Evolutionary conservation across 2,113 vertebrate species (phyloP), one percentile per base, ranked within the genome.

Genomic region (Plectropomus leopardus): DNA sequence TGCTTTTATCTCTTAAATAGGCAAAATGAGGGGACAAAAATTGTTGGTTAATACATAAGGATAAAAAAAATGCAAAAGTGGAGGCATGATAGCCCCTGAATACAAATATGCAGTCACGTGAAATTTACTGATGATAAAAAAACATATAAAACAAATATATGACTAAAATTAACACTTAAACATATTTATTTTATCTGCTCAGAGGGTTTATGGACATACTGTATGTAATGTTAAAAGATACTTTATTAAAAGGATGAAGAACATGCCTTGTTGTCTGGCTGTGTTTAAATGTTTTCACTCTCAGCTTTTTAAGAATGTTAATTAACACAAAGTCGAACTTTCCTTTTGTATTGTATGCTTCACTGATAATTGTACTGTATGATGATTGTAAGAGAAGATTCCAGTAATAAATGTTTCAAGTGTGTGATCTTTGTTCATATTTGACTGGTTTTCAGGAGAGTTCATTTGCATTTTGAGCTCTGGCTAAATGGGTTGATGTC

Each of bases 301-400:
- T 79, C 75, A 71, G 86, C 84, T 90, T 89, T 93, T 86, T 79
- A 83, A 71, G 82, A 94, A 90, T 91, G 89, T 91, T 54, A 53
- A 75, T 88, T 73, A 87, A 78, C 64, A 82, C 69, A 71, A 85
- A 76, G 59, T 75, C 59, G 24, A 65, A 78, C 5, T 77, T 88
- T 80, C 28, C 60, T 78, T 87, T 91, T 88, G n/a, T 85, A 82
- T 82, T 76, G 50, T 89, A 90, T 78, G 82, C 88, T 85, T 74
- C 54, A 86, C 93, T 94, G 89, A 92, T 92, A 94, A 90, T 85
- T 91, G 84, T 83, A 66, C 26, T 90, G 87, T 86, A 78, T 76
- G 78, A 94, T 95, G 95, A 96, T 96, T 97, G 95, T 97, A 95
- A 95, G 96, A 95, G 94, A 93, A 95, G 82, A 17, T 24, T 76